A percentile compares a stretch with the other conserved stretches of the same genome.
phyloP scores from a whole-genome alignment of 2,888 invertebrate species.

The Autographa gamma region DNA sequence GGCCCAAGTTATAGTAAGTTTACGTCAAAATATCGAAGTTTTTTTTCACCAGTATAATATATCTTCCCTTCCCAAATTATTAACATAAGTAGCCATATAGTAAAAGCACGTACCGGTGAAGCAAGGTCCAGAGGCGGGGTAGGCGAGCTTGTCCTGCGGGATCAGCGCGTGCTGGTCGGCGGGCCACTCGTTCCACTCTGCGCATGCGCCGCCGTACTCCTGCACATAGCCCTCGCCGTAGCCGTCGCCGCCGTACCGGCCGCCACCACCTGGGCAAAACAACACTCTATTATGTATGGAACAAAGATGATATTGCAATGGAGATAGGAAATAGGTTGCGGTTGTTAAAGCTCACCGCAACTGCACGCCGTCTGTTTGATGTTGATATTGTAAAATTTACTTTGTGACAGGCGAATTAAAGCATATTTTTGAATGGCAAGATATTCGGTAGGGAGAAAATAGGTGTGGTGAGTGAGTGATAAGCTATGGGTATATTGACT shows the following conservation, averaged over 20 bases:
- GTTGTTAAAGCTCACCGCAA: background rate
- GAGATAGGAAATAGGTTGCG: background rate
- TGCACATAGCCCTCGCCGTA: constrained; percentile 84
- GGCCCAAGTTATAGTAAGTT: too few species aligned
- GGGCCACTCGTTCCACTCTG: constrained; percentile 86
- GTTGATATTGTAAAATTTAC: background rate
- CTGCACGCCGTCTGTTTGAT: background rate
- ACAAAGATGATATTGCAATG: background rate
- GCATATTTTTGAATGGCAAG: too few species aligned
- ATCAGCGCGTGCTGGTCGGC: constrained; percentile 85
- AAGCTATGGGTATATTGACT: too few species aligned
- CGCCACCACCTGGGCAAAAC: constrained; percentile 73
- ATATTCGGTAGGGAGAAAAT: too few species aligned
- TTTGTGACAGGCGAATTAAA: too few species aligned
- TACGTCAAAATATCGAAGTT: too few species aligned
- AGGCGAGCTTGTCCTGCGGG: constrained; percentile 86
- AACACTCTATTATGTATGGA: background rate
- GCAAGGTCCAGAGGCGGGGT: constrained; percentile 89
- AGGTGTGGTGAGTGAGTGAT: too few species aligned
- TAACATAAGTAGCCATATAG: background rate
- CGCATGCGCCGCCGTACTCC: constrained; percentile 84
- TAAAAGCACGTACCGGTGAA: constrained; percentile 87
- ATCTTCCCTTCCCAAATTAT: background rate
- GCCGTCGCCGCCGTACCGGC: constrained; percentile 83
- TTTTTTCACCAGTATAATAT: too few species aligned